phyloP scores from a whole-genome alignment of 1,140 invertebrate species.

The Drosophila trapezifrons region DNA sequence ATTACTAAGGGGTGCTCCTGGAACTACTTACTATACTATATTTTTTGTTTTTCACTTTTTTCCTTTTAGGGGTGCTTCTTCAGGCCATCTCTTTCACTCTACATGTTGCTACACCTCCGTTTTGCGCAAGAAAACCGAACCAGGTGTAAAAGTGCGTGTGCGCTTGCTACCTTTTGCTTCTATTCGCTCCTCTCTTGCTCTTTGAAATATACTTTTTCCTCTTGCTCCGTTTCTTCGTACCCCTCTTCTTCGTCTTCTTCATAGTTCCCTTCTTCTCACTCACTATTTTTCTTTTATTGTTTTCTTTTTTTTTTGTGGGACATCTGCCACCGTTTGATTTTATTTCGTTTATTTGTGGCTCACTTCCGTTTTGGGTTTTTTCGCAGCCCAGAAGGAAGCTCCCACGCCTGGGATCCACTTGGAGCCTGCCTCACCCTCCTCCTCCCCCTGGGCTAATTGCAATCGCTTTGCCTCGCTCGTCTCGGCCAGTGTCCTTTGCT shows the following conservation, averaged over 20 bases:
- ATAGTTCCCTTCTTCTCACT: slow-evolving; percentile 1
- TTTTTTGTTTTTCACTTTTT: slow-evolving; percentile 41
- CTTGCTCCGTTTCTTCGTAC: slow-evolving; percentile 9
- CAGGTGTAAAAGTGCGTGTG: slow-evolving; percentile 63
- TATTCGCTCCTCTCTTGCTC: background rate
- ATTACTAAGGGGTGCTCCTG: slow-evolving; percentile 49
- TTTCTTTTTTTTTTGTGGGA: slow-evolving; percentile 48
- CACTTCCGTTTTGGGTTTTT: slow-evolving; percentile 40
- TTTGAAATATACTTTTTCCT: slow-evolving; percentile 5
- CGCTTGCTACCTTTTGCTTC: slow-evolving; percentile 26
- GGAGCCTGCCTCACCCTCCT: slow-evolving; percentile 10
- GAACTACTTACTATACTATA: slow-evolving; percentile 31
- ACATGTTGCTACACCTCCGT: slow-evolving; percentile 20
- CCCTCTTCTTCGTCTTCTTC: slow-evolving; percentile 12
- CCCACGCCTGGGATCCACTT: slow-evolving; percentile 63
- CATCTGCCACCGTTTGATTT: slow-evolving; percentile 65
- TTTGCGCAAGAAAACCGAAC: slow-evolving; percentile 63
- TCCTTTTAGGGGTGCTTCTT: slow-evolving; percentile 71
- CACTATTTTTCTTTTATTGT: slow-evolving; percentile 36
- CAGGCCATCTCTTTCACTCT: slow-evolving; percentile 19
- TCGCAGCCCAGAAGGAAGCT: slow-evolving; percentile 53
- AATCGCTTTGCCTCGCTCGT: slow-evolving; percentile 1
- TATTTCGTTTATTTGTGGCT: slow-evolving; percentile 13
- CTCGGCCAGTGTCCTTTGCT: slow-evolving; percentile 43
- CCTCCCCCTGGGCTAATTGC: slow-evolving; percentile 58